Evolutionary conservation across 2,113 vertebrate species (phyloP).

Genomic region (Protobothrops flavoviridis): DNA sequence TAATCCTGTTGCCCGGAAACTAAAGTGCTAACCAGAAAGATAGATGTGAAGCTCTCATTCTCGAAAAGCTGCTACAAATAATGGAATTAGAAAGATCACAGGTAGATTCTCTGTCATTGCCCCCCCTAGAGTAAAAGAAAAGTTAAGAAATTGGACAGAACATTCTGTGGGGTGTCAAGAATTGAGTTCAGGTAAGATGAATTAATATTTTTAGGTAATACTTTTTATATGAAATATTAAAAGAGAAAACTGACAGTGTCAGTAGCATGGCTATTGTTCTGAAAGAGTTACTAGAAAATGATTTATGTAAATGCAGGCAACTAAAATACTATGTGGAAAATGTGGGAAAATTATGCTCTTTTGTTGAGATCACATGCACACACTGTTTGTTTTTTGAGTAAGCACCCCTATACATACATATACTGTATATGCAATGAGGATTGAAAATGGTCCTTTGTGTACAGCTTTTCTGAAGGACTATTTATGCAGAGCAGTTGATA

Average conservation of each 20-base stretch:
- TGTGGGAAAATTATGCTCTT: not conserved
- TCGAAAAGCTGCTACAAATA: not conserved
- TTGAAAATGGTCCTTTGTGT: not conserved
- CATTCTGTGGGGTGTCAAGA: not conserved
- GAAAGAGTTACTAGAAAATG: not conserved
- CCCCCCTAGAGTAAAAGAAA: not conserved
- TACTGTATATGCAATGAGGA: not conserved
- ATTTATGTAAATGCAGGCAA: not conserved
- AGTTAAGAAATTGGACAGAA: not conserved
- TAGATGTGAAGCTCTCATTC: not conserved
- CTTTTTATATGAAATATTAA: not conserved
- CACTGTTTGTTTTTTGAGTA: not conserved
- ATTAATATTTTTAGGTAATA: not conserved
- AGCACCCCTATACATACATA: not conserved
- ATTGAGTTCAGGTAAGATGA: not conserved
- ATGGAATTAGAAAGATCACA: not conserved
- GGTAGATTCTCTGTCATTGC: not conserved
- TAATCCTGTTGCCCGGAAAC: not conserved
- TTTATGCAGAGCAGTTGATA: not conserved
- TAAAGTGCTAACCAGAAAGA: not conserved
- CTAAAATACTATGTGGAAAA: not conserved
- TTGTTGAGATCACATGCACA: not conserved
- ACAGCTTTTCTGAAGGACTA: not conserved
- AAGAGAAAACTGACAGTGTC: not conserved
- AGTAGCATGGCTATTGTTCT: not conserved